Conservation (phyloP, 1,140 invertebrate genomes). For the Papilio helenus region DNA sequence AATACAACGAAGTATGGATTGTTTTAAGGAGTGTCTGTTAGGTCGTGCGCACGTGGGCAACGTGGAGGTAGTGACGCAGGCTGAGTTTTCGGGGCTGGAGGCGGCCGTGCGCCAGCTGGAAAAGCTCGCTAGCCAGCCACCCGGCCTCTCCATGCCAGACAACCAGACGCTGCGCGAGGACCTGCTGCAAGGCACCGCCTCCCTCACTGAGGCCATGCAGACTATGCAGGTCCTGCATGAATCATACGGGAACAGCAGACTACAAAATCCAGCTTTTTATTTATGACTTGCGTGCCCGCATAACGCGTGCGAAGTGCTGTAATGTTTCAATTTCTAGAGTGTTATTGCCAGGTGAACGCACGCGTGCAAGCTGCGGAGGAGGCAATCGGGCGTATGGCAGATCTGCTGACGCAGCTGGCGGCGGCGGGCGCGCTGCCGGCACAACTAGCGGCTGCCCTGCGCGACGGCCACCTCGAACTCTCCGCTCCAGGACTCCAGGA, state of each 20-base stretch:
- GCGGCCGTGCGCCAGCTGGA: conserved; percentile 49
- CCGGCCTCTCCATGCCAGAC: conserved; percentile 55
- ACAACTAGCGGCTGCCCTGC: conserved; percentile 44
- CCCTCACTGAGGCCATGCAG: conserved; percentile 65
- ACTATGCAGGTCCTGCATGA: conserved; percentile 63
- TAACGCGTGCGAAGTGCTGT: background rate
- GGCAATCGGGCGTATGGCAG: conserved; percentile 59
- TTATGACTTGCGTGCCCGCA: too few species aligned
- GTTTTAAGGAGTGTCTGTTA: background rate
- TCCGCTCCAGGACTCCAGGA: background rate
- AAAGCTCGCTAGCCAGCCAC: conserved; percentile 45
- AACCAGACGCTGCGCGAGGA: conserved; percentile 57
- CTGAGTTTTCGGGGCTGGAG: conserved; percentile 60
- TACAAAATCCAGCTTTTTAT: too few species aligned
- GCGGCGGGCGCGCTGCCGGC: conserved; percentile 55
- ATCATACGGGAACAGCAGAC: too few species aligned
- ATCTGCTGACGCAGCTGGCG: conserved; percentile 60
- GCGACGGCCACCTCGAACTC: conserved; percentile 16
- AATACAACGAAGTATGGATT: background rate
- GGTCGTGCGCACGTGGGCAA: conserved; percentile 44
- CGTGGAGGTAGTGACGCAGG: conserved; percentile 67
- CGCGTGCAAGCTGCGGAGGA: conserved; percentile 65
- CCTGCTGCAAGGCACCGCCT: conserved; percentile 58
- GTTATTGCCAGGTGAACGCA: conserved; percentile 56
- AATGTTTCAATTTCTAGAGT: background rate